Evolutionary conservation across 2,797 vertebrate species (phyloP).

Genomic region (Discoglossus pictus): DNA sequence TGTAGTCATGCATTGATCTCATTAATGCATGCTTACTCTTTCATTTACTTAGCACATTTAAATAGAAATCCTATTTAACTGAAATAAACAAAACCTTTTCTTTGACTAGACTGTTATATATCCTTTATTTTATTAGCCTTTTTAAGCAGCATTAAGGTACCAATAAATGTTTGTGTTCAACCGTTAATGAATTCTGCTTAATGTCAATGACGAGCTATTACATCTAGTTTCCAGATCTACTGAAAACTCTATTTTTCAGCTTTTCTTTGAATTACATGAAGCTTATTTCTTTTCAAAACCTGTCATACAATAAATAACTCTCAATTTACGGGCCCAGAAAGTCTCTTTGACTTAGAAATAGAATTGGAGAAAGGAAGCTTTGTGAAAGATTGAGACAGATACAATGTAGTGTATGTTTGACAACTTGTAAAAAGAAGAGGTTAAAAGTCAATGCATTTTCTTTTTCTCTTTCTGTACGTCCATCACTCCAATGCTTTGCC

Average conservation of each 20-base stretch:
- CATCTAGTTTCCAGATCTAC: slow-evolving; percentile 2
- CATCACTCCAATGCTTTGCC: slow-evolving; percentile 21
- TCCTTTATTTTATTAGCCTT: slow-evolving; percentile 13
- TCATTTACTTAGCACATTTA: too few species aligned
- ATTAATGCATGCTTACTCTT: too few species aligned
- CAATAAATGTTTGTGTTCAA: slow-evolving; percentile 12
- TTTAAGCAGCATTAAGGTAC: slow-evolving; percentile 16
- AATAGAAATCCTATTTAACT: background rate
- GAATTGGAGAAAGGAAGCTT: slow-evolving; percentile 11
- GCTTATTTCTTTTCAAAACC: slow-evolving; percentile 5
- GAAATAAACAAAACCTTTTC: slow-evolving; percentile 3
- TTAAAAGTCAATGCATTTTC: slow-evolving; percentile 22
- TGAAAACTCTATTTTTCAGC: background rate
- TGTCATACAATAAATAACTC: slow-evolving; percentile 16
- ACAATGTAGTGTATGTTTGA: slow-evolving; percentile 7
- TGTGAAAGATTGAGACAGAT: slow-evolving; percentile 26
- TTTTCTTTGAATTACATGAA: background rate
- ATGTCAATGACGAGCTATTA: slow-evolving; percentile 10
- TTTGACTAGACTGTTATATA: slow-evolving; percentile 14
- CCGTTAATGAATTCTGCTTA: slow-evolving; percentile 12
- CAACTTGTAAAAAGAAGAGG: slow-evolving; percentile 13
- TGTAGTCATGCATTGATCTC: too few species aligned
- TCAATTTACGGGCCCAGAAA: background rate
- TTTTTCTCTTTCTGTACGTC: slow-evolving; percentile 1
- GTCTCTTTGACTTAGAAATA: slow-evolving; percentile 7